These are phyloP conservation scores for Bombus sibiricus DNA, from an alignment of 1,140 invertebrate species.

Conservation along the genomic window DNA sequence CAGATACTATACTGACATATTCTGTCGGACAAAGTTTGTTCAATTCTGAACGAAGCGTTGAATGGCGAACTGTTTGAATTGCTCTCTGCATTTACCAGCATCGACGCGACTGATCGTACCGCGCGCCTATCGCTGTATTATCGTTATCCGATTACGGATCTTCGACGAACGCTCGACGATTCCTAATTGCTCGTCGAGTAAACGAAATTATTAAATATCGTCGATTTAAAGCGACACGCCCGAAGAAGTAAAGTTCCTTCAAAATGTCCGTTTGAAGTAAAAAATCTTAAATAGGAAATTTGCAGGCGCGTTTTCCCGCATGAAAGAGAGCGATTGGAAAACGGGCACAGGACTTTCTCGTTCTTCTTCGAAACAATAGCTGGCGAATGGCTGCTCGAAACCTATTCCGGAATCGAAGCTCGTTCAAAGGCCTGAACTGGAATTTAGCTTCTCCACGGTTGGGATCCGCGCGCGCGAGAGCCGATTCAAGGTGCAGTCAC, in stretches of 20 bases:
- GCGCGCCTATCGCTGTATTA: not conserved
- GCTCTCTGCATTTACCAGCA: not conserved
- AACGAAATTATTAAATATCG: no score
- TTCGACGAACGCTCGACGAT: not conserved
- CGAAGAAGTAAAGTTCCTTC: no score
- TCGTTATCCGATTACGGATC: not conserved
- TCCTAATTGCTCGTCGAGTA: not conserved
- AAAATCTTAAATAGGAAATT: no score
- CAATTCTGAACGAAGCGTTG: not conserved
- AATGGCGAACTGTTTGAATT: not conserved
- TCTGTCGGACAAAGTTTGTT: not conserved
- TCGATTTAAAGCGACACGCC: no score
- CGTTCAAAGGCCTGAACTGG: slow-evolving; percentile 42
- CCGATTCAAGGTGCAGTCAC: slow-evolving; percentile 76
- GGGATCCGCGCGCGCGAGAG: slow-evolving; percentile 35
- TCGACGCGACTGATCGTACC: not conserved
- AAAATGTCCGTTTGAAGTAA: no score
- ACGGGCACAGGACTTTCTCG: not conserved
- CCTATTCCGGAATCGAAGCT: slow-evolving; percentile 52
- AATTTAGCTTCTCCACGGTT: slow-evolving; percentile 62
- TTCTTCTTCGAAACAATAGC: not conserved
- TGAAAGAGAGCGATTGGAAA: not conserved
- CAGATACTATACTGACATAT: not conserved
- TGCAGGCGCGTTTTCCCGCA: no score
- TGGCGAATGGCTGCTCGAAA: slow-evolving; percentile 27